Percentiles rank a stretch among this genome's conserved stretches.
These are phyloP conservation scores for Catocala sponsa DNA, from an alignment of 2,888 invertebrate genomes.

Conservation along the genomic window DNA sequence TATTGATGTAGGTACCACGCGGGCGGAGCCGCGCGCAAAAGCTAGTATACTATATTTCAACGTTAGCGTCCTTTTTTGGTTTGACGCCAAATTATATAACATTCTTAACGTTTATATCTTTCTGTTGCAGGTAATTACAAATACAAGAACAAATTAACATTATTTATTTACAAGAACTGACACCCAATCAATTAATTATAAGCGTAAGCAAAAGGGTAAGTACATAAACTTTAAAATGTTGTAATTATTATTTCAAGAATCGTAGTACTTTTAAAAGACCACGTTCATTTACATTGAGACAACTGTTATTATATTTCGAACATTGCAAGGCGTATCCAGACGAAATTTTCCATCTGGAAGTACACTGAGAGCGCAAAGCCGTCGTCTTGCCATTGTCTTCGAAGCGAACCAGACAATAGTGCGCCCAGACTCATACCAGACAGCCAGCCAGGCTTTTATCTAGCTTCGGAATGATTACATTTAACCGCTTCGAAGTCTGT, in stretches of 20 bases:
- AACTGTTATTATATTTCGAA: too few relatives aligned
- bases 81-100: too few relatives aligned
- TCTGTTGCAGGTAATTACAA: not conserved
- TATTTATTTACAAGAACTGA: not conserved
- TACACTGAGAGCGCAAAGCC: constrained; percentile 20
- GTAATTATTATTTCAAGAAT: too few relatives aligned
- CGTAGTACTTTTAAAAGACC: too few relatives aligned
- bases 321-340: constrained; percentile 5
- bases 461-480: constrained; percentile 27
- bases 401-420: constrained; percentile 43
- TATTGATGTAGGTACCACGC: too few relatives aligned
- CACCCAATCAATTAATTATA: too few relatives aligned
- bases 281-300: too few relatives aligned
- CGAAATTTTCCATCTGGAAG: constrained; percentile 15
- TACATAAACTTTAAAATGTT: too few relatives aligned
- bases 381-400: constrained; percentile 36
- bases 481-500: constrained; percentile 15
- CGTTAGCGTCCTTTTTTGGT: too few relatives aligned
- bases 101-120: constrained; percentile 12
- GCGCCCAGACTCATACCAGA: constrained; percentile 39
- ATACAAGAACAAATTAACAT: not conserved
- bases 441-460: constrained; percentile 33
- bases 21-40: too few relatives aligned
- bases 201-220: too few relatives aligned
- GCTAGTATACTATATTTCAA: too few relatives aligned